Evolutionary conservation across 2,888 invertebrate genomes (phyloP).

Genomic region (Frankliniella fusca): DNA sequence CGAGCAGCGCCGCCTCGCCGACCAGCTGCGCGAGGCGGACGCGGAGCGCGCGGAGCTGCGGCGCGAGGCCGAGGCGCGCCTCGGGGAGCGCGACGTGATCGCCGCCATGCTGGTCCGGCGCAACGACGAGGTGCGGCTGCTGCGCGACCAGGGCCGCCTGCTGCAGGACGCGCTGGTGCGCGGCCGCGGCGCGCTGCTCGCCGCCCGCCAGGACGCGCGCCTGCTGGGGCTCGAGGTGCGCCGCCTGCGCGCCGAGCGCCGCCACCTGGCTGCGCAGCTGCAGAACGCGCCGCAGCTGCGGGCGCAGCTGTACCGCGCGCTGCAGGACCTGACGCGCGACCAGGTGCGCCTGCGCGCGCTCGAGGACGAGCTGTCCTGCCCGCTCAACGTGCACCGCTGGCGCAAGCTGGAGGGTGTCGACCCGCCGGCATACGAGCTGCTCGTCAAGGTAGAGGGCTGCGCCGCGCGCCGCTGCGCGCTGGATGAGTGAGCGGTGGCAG

Average conservation of each 20-base stretch:
- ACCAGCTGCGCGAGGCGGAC: neutral
- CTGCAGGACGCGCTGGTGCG: neutral
- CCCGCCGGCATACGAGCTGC: conserved; percentile 13
- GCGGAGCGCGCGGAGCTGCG: neutral
- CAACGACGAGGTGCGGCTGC: conserved; percentile 9
- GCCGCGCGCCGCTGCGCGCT: too few relatives aligned
- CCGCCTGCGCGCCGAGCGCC: conserved; percentile 7
- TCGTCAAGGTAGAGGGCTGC: conserved; percentile 8
- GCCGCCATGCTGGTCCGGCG: conserved; percentile 2
- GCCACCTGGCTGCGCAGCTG: conserved; percentile 45
- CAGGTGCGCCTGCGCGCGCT: conserved; percentile 77
- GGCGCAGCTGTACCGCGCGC: conserved; percentile 72
- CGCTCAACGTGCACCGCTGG: conserved; percentile 89
- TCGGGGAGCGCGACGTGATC: neutral
- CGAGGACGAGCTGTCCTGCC: conserved; percentile 82
- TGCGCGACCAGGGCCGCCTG: neutral
- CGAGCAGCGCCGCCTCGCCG: neutral
- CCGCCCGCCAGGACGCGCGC: neutral
- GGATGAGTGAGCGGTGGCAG: too few relatives aligned
- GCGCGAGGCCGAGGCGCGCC: neutral
- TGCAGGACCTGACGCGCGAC: conserved; percentile 75
- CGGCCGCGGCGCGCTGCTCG: neutral
- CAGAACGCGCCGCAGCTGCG: conserved; percentile 76
- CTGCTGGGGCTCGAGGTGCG: neutral
- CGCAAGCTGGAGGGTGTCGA: conserved; percentile 66